A percentile compares a stretch with the other conserved stretches of the same genome.
phyloP scores from a whole-genome alignment of 2,113 vertebrate species.

The Girardinichthys multiradiatus region DNA sequence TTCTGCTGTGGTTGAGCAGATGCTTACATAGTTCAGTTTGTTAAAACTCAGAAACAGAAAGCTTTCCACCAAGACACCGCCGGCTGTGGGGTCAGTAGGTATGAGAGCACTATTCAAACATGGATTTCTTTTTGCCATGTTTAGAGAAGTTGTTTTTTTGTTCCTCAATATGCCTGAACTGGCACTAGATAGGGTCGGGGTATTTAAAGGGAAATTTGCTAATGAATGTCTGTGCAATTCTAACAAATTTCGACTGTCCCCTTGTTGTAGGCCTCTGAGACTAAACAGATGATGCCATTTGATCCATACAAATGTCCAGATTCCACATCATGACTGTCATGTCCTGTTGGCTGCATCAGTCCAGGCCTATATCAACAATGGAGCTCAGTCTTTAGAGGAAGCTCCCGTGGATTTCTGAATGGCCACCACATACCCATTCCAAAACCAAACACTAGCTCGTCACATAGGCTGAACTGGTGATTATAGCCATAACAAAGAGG shows the following conservation, averaged over 20 bases:
- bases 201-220: not conserved
- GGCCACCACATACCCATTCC: slow-evolving; percentile 53
- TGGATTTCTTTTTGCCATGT: slow-evolving; percentile 48
- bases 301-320: slow-evolving; percentile 57
- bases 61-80: slow-evolving; percentile 38
- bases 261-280: slow-evolving; percentile 18
- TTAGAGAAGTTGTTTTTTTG: slow-evolving; percentile 39
- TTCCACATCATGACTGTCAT: slow-evolving; percentile 66
- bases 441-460: slow-evolving; percentile 76
- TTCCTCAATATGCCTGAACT: not conserved
- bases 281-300: slow-evolving; percentile 50
- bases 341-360: slow-evolving; percentile 57
- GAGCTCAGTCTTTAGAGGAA: slow-evolving; percentile 57
- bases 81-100: slow-evolving; percentile 31
- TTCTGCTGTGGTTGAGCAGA: slow-evolving; percentile 73
- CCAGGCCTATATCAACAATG: slow-evolving; percentile 67
- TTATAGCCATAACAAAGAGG: slow-evolving; percentile 75
- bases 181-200: not conserved
- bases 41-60: slow-evolving; percentile 61
- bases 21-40: slow-evolving; percentile 75
- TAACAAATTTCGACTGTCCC: not conserved
- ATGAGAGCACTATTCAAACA: slow-evolving; percentile 33
- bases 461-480: slow-evolving; percentile 63
- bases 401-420: slow-evolving; percentile 64
- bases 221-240: not conserved